Base-by-base conservation (phyloP, 2,113 vertebrate genomes). In the Nothoprocta perdicaria region DNA sequence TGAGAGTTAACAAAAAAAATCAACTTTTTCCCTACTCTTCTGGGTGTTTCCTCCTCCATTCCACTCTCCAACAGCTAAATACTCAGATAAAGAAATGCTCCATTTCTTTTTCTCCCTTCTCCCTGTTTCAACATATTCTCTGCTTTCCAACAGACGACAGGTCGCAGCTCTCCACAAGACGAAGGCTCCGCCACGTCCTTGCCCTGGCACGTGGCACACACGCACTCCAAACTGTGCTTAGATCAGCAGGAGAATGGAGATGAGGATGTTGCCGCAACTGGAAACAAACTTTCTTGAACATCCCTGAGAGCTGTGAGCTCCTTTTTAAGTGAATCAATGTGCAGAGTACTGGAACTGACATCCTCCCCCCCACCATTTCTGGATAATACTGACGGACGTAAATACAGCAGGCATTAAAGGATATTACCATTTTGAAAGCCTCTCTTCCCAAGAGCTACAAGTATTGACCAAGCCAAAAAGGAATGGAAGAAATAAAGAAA, bases 321-420 rank as follows among this genome's bases (percentile, higher is more conserved):
- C 10, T 21, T 48, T 96, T 93, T 82, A 96, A 78, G 76, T 86
- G 91, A 92, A 96, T 96, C 84, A 91, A 94, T 97, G 73, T 14
- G 75, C 69, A 84, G 58, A 72, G 75, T 93, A 90, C 65, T 88
- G 14, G 43, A 94, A 72, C 75, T 97, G 90, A 94, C 87, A 96
- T 93, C 91, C 86, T 65, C 89, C 73, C 65, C 2, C 23, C 81
- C 14, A 12, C 8, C 35, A 50, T 40, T 95, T 96, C 77, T 67
- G 88, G 69, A 93, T 89, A 94, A 84, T 74, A 88, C 53, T 91
- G 93, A 86, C 45, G 0, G 4, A 88, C 93, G 69, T 76, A 95
- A 97, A 96, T 94, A 92, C 9, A 94, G 41, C 48, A 71, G 35
- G 60, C 60, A 88, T 55, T 92, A 94, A 94, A 95, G 82, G 53